These are phyloP conservation scores for Drosophila atripex DNA, from an alignment of 2,888 invertebrate genomes.

Conservation along the genomic window DNA sequence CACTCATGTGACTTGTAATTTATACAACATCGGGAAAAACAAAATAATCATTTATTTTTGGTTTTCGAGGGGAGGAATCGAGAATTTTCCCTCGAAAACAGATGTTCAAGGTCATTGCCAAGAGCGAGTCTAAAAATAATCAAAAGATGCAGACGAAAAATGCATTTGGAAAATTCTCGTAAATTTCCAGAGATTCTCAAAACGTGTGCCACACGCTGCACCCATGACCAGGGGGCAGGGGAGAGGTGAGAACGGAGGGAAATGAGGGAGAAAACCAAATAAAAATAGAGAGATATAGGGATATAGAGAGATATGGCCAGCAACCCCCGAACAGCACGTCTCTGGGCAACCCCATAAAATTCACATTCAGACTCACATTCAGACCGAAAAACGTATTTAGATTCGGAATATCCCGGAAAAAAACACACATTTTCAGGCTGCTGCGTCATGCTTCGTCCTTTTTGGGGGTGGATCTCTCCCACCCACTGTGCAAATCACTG, in stretches of 20 bases:
- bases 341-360: constrained; percentile 38
- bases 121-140: constrained; percentile 8
- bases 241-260: not conserved
- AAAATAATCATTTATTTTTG: constrained; percentile 3
- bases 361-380: constrained; percentile 5
- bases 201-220: constrained; percentile 63
- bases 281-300: not conserved
- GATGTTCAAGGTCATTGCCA: constrained; percentile 68
- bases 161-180: constrained; percentile 44
- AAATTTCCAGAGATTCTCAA: constrained; percentile 55
- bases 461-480: constrained; percentile 42
- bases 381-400: constrained; percentile 31
- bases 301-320: not conserved
- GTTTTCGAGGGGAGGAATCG: not conserved
- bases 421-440: constrained; percentile 31
- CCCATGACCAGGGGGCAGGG: constrained; percentile 1
- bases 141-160: constrained; percentile 6
- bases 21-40: constrained; percentile 5
- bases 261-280: not conserved
- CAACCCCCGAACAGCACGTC: constrained; percentile 43
- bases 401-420: constrained; percentile 34
- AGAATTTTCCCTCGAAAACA: not conserved
- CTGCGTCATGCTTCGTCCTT: constrained; percentile 31
- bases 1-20: not conserved
- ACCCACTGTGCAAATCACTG: constrained; percentile 5